Evolutionary conservation across 2,113 vertebrate genomes (phyloP).

Genomic region (Sclerurus mexicanus): DNA sequence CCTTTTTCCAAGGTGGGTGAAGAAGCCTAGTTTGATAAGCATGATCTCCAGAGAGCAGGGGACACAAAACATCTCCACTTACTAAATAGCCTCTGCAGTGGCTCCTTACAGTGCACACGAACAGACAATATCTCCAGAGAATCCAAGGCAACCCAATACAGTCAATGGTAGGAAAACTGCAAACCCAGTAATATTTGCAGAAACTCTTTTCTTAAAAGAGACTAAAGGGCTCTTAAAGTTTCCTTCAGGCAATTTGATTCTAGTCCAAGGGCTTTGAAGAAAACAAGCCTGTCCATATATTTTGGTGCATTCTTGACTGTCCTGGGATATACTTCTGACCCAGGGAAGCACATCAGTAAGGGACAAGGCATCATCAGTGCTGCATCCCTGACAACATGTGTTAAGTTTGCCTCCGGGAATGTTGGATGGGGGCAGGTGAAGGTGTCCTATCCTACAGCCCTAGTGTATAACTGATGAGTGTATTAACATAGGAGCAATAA

Average conservation of each 20-base stretch:
- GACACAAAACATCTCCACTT: neutral
- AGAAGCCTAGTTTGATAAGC: neutral
- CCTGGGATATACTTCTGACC: neutral
- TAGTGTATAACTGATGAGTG: neutral
- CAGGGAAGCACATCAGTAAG: neutral
- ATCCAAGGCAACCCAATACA: neutral
- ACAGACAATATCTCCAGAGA: neutral
- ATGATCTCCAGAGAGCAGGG: neutral
- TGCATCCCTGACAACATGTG: neutral
- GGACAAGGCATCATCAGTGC: neutral
- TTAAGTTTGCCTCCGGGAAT: constrained; percentile 1
- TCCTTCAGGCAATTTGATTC: constrained; percentile 6
- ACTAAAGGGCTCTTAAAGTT: neutral
- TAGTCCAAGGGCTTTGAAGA: neutral
- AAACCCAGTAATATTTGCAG: neutral
- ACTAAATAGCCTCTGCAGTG: neutral
- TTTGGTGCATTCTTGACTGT: neutral
- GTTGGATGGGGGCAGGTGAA: neutral
- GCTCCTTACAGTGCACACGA: neutral
- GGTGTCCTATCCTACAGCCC: neutral
- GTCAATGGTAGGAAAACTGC: neutral
- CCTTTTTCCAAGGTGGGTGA: neutral
- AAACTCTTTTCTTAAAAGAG: neutral
- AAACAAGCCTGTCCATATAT: neutral
- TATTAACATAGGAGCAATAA: neutral